A percentile compares a stretch with the other conserved stretches of the same genome.
Conservation (phyloP, 1,140 invertebrate genomes). For the Oreohelix idahoensis region DNA sequence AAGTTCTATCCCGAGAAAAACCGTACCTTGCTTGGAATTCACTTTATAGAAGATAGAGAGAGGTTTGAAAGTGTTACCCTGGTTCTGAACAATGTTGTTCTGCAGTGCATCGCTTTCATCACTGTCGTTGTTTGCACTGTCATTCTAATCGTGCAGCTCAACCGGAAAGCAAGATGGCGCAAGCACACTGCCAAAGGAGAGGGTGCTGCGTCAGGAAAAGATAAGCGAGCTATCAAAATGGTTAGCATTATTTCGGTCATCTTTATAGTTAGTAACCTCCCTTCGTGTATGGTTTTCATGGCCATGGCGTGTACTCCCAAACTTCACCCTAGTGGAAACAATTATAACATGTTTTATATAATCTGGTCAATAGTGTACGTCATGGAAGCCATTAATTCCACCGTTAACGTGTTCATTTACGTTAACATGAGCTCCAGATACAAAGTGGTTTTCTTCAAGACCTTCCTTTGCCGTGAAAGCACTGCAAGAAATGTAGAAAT, state of each 20-base stretch:
- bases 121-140: neutral
- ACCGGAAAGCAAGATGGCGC: constrained; percentile 1
- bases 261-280: constrained; percentile 5
- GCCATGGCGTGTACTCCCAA: neutral
- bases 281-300: neutral
- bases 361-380: constrained; percentile 10
- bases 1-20: constrained; percentile 19
- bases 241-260: constrained; percentile 10
- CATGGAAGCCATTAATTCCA: constrained; percentile 17
- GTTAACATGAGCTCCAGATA: constrained; percentile 20
- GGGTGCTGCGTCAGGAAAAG: neutral
- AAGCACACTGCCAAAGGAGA: neutral
- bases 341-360: constrained; percentile 14
- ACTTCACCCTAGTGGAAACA: neutral
- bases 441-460: constrained; percentile 3
- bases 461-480: neutral
- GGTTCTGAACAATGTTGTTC: neutral
- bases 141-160: neutral
- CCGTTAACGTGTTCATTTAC: constrained; percentile 9
- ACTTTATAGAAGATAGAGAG: neutral
- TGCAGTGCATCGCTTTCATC: constrained; percentile 1
- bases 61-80: neutral
- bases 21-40: neutral
- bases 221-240: constrained; percentile 20
- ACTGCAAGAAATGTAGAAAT: neutral